Percentiles rank a stretch among this genome's conserved stretches.
phyloP scores from a whole-genome alignment of 1,140 invertebrate genomes.

The Phymastichus coffea region DNA sequence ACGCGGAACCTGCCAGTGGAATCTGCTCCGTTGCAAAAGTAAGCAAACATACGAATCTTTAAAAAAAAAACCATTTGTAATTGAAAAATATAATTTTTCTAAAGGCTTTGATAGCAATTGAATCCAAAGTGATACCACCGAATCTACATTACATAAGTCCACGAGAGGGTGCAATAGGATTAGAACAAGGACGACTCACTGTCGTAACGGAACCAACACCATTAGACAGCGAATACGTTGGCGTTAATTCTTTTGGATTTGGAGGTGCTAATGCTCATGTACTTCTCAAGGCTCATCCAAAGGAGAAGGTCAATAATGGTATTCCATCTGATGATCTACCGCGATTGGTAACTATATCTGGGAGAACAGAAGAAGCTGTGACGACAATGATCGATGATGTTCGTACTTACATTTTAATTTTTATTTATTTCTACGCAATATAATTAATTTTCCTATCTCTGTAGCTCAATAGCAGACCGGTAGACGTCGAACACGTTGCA shows the following conservation, averaged over 20 bases:
- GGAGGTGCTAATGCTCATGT: slow-evolving; percentile 66
- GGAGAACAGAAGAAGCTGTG: slow-evolving; percentile 71
- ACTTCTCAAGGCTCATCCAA: slow-evolving; percentile 59
- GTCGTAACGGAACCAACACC: slow-evolving; percentile 64
- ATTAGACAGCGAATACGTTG: slow-evolving; percentile 59
- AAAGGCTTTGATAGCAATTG: slow-evolving; percentile 65
- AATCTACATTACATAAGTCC: slow-evolving; percentile 71
- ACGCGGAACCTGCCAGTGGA: slow-evolving; percentile 85
- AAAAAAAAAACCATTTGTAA: slow-evolving; percentile 10
- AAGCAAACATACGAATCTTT: slow-evolving; percentile 9
- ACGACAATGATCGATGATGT: slow-evolving; percentile 65
- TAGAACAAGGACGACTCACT: slow-evolving; percentile 61
- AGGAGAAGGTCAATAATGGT: slow-evolving; percentile 53
- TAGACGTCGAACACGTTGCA: slow-evolving; percentile 58
- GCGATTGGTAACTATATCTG: slow-evolving; percentile 62
- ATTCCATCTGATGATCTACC: slow-evolving; percentile 52
- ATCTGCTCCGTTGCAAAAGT: slow-evolving; percentile 80
- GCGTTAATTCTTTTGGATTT: slow-evolving; percentile 62
- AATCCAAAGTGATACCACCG: slow-evolving; percentile 65
- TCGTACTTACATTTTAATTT: too few species aligned
- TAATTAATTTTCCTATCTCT: not conserved
- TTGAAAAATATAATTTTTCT: too few species aligned
- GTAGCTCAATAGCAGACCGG: slow-evolving; percentile 48
- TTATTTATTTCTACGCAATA: too few species aligned
- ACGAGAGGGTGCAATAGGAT: slow-evolving; percentile 64